Conservation (phyloP, 2,797 vertebrate species). For the Kryptopterus vitreolus region DNA sequence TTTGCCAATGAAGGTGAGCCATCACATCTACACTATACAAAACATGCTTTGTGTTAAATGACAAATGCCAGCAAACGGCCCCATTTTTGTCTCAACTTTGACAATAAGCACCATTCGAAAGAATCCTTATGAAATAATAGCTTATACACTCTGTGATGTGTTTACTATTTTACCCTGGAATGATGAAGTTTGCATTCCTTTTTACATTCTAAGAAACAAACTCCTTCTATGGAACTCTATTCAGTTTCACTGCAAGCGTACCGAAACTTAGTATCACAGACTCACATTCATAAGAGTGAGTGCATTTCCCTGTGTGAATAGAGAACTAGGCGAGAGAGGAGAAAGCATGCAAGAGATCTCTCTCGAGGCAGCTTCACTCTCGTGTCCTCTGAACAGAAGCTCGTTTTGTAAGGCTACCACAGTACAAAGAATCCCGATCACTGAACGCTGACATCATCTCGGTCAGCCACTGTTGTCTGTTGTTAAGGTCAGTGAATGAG, state of each 20-base stretch:
- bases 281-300: background rate
- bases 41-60: background rate
- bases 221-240: background rate
- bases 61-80: background rate
- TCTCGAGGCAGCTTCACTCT: background rate
- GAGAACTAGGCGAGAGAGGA: background rate
- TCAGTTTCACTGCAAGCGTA: background rate
- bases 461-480: slow-evolving; percentile 8
- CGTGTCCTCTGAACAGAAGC: background rate
- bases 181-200: background rate
- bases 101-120: background rate
- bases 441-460: slow-evolving; percentile 6
- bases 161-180: background rate
- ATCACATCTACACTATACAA: background rate
- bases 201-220: background rate
- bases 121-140: background rate
- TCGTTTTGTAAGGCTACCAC: slow-evolving; percentile 15
- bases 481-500: slow-evolving; percentile 8
- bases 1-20: slow-evolving; percentile 88
- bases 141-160: background rate
- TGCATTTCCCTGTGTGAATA: background rate
- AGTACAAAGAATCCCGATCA: slow-evolving; percentile 11
- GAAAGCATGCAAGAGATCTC: background rate
- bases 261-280: background rate
- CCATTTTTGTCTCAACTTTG: background rate